Percentiles rank a stretch among this genome's conserved stretches.
Conservation (phyloP, 2,113 vertebrate species). For the Alexandromys fortis region DNA sequence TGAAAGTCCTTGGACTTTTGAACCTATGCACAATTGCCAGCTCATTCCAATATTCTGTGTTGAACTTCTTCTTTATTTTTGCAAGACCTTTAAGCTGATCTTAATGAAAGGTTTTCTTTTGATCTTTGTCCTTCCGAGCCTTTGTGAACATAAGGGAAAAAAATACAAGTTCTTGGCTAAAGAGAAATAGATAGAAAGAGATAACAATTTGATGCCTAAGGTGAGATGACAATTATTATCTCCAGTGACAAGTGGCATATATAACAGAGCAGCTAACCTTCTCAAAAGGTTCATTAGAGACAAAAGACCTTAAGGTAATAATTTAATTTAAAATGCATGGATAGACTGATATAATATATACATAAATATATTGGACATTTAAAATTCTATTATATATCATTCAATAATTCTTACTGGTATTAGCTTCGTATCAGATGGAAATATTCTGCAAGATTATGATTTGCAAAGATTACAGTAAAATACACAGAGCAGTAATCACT, state of each 20-base stretch:
- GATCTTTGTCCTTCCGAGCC: background rate
- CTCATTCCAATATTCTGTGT: background rate
- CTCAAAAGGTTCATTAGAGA: background rate
- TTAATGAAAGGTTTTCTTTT: constrained; percentile 26
- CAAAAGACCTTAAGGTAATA: background rate
- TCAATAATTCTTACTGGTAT: background rate
- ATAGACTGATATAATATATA: background rate
- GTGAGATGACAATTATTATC: background rate
- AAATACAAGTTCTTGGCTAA: background rate
- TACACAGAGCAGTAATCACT: background rate
- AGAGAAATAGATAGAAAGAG: background rate
- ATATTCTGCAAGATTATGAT: background rate
- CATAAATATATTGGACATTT: background rate
- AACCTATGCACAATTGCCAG: background rate
- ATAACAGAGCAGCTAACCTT: background rate
- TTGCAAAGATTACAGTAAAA: background rate
- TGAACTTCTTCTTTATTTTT: constrained; percentile 17
- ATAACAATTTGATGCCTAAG: background rate
- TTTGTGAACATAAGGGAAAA: background rate
- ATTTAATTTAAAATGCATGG: constrained; percentile 33
- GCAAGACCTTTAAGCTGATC: constrained; percentile 18
- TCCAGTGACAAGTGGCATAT: background rate
- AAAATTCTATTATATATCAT: constrained; percentile 13
- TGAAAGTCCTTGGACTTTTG: background rate
- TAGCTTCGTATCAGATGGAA: background rate